Evolutionary conservation across 1,140 invertebrate species (phyloP), one percentile per base, ranked within the genome.

Genomic region (Liolophura sinensis): DNA sequence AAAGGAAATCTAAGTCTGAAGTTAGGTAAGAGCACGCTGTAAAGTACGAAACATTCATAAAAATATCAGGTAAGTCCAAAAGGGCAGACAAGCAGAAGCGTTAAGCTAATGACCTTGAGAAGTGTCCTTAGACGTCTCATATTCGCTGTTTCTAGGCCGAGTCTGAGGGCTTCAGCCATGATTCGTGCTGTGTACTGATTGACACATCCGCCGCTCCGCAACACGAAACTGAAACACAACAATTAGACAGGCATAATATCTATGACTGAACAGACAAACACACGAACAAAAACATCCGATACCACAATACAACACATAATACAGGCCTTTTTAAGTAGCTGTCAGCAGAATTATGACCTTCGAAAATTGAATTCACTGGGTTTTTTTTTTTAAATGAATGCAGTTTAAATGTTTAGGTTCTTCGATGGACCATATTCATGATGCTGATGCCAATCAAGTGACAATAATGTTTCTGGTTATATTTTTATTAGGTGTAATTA

Each of bases 131-230:
- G 71, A 12, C 66, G 73, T 50, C 85, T 73, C 16, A 90, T 75
- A 59, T 88, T 85, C 58, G 82, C 60, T 20, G 88, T 82, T 22
- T 86, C 79, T n/a, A 88, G 71, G 1, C 86, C 85, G 16, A 88
- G 66, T 46, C 88, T 82, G 40, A 90, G 77, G 7, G 88, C 71
- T 74, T 87, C 88, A 1, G 85, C 78, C 11, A 89, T 78, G 49
- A 90, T 67, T 40, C 87, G 87, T 7, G 88, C 87, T 48, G 87
- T 85, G 50, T 89, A 90, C 70, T 90, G 88, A 76, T 90, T 90
- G 7, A 88, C 85, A 56, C 85, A 87, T 1, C 89, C 89, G 9
- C 89, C 88, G 67, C 88, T 89, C 58, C 80, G 79, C 18, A 89
- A 73, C 47, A 88, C 79, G 14, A 87, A 87, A 71, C 81, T 83